phyloP scores from a whole-genome alignment of 1,140 invertebrate species.

The Coptotermes formosanus region DNA sequence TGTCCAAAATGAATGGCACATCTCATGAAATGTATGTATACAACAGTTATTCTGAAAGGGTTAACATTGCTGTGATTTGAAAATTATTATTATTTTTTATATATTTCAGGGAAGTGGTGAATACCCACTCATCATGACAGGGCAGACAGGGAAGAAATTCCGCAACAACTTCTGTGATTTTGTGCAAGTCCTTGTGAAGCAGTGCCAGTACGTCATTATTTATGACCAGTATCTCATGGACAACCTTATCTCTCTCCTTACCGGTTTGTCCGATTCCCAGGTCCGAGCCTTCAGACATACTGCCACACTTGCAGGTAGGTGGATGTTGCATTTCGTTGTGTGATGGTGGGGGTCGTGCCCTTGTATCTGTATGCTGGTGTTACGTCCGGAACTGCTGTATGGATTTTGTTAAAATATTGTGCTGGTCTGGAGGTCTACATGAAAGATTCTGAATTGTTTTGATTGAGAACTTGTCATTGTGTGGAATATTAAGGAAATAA shows the following conservation, averaged over 20 bases:
- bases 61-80: not conserved
- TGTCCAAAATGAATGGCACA: no score
- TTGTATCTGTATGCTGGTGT: not conserved
- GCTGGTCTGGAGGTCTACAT: no score
- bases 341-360: not conserved
- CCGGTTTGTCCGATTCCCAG: constrained; percentile 96
- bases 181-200: constrained; percentile 92
- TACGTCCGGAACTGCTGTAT: no score
- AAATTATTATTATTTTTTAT: not conserved
- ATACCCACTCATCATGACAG: constrained; percentile 96
- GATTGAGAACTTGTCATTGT: no score
- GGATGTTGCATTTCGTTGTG: not conserved
- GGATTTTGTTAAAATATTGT: no score
- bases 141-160: constrained; percentile 97
- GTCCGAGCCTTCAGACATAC: constrained; percentile 98
- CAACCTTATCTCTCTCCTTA: constrained; percentile 95
- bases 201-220: constrained; percentile 98
- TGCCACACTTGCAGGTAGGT: constrained; percentile 87
- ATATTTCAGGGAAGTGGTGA: constrained; percentile 89
- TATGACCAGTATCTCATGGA: constrained; percentile 99
- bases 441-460: no score
- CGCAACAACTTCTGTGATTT: constrained; percentile 96
- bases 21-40: no score
- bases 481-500: no score
- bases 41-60: no score